A percentile compares a stretch with the other conserved stretches of the same genome.
Evolutionary conservation across 2,113 vertebrate genomes (phyloP).

Genomic region (Zosterops lateralis): DNA sequence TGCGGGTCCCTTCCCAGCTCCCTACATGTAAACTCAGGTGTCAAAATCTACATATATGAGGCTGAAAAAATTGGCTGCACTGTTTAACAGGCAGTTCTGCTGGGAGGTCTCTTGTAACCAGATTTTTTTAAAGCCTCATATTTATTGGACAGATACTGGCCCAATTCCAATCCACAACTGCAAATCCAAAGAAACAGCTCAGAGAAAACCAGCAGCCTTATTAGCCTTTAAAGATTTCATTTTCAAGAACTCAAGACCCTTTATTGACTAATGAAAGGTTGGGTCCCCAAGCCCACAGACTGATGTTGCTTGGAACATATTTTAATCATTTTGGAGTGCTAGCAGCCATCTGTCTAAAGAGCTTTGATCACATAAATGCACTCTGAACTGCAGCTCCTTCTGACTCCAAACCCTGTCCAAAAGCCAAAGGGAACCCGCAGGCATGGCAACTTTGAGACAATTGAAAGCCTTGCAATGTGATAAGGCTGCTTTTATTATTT

Average conservation of each 20-base stretch:
- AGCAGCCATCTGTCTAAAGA: constrained; percentile 61
- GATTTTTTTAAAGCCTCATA: constrained; percentile 16
- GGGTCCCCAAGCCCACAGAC: constrained; percentile 60
- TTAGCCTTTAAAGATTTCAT: constrained; percentile 69
- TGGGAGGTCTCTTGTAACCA: constrained; percentile 13
- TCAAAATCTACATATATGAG: background rate
- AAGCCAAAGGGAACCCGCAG: constrained; percentile 23
- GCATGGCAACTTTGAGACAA: constrained; percentile 14
- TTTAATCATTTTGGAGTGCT: constrained; percentile 63
- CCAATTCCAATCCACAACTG: constrained; percentile 43
- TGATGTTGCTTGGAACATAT: constrained; percentile 61
- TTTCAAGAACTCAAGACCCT: constrained; percentile 62
- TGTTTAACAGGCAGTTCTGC: constrained; percentile 13
- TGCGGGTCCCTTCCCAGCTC: background rate
- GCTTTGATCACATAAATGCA: constrained; percentile 25
- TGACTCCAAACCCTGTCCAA: constrained; percentile 13
- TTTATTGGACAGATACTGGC: constrained; percentile 58
- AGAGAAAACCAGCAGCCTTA: constrained; percentile 54
- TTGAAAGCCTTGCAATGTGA: constrained; percentile 32
- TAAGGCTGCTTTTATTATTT: constrained; percentile 57
- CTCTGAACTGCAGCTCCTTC: constrained; percentile 49
- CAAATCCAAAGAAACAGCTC: constrained; percentile 52
- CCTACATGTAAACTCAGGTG: background rate
- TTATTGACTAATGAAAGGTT: constrained; percentile 69
- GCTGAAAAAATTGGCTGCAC: background rate